Conservation (phyloP, 2,888 invertebrate species). For the Pristionchus mayeri region DNA sequence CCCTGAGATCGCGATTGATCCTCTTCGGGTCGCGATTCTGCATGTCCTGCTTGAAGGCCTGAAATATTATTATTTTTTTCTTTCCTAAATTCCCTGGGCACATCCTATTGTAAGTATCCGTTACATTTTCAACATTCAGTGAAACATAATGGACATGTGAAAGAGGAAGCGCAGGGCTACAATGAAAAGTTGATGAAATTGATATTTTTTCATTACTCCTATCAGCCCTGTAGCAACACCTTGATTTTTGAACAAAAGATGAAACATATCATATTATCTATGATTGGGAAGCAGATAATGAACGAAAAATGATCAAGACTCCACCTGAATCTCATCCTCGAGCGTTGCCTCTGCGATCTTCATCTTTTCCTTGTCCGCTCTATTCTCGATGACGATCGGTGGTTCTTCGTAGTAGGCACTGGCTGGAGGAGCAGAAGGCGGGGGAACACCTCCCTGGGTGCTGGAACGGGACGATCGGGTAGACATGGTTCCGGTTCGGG, state of each 20-base stretch:
- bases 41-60: slow-evolving; percentile 7
- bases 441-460: neutral
- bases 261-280: no score
- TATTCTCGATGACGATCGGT: neutral
- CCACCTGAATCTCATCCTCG: slow-evolving; percentile 46
- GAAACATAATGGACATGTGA: neutral
- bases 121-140: neutral
- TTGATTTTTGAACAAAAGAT: neutral
- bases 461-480: slow-evolving; percentile 29
- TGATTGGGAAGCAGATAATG: no score
- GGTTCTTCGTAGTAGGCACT: neutral
- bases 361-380: slow-evolving; percentile 41
- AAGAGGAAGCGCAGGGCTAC: no score
- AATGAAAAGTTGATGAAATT: no score
- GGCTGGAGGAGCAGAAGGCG: neutral
- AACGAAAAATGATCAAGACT: no score
- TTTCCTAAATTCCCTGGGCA: no score
- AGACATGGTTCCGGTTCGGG: neutral
- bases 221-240: neutral
- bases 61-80: neutral
- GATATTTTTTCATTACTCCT: no score
- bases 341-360: slow-evolving; percentile 42
- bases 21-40: slow-evolving; percentile 26
- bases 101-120: no score
- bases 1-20: slow-evolving; percentile 44